Base-by-base conservation (phyloP, 2,113 vertebrate species). In the Cyanocitta stelleri region DNA sequence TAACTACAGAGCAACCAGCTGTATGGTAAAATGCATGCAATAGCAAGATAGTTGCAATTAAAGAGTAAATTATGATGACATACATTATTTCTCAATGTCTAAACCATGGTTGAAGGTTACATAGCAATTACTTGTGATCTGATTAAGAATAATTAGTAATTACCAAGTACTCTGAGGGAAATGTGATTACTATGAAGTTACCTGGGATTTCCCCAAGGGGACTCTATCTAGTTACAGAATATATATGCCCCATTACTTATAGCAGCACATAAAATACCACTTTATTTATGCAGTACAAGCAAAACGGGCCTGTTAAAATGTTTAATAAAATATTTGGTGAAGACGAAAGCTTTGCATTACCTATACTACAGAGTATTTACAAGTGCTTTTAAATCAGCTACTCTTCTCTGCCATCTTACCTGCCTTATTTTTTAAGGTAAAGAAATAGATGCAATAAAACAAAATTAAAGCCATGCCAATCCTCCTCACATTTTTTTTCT, bases 81-180 rank as follows among this genome's bases (percentile, higher is more conserved):
- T 68, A 88, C 32, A 6, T 88, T 93, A 94, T 96, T 96, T 96
- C 83, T 95, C 93, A 92, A 95, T 97, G 95, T 88, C 95, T 97
- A 94, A 95, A 94, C 72, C 79, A 41, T 61, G 68, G 90, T 39
- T 97, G 96, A 97, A 97, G 95, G 95, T 97, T 96, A 97, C 76
- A 84, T 61, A 94, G 93, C 90, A 96, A 96, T 97, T 96, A 96
- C 90, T 84, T 97, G 94, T 86, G 93, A 94, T 96, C 95, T 95
- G 90, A 96, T 97, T 96, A 97, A 90, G 95, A 96, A 95, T 96
- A 97, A 96, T 96, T 95, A 96, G 90, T 92, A 96, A 96, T 96
- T 96, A 94, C 64, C 72, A 86, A 86, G 79, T 61, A 90, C 85
- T 90, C 79, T 49, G 73, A 90, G 88, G 90, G 80, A 95, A 96